Conservation (phyloP, 2,888 invertebrate genomes). For the Xestia rhomboidea region DNA sequence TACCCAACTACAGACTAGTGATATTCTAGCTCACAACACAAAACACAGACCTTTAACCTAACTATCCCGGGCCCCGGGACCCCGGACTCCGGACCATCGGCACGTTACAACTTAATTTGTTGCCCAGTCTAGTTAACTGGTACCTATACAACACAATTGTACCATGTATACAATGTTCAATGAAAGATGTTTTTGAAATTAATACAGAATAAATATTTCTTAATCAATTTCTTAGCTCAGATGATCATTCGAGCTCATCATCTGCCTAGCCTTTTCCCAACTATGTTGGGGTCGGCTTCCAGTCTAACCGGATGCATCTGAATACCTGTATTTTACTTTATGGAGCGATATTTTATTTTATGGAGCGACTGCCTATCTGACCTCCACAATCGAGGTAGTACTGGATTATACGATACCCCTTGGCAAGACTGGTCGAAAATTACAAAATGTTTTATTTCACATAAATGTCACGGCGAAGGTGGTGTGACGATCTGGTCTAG, state of each 20-base stretch:
- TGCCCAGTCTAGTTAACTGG: constrained; percentile 12
- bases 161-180: neutral
- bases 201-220: neutral
- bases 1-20: constrained; percentile 7
- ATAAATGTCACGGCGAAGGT: no score
- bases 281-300: no score
- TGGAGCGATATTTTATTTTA: no score
- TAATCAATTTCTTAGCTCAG: neutral
- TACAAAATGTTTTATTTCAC: no score
- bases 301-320: no score
- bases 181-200: neutral
- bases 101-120: constrained; percentile 32
- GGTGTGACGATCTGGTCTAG: no score
- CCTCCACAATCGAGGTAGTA: no score
- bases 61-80: neutral
- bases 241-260: neutral
- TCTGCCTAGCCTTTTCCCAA: no score
- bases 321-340: no score
- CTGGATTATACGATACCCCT: no score
- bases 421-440: no score
- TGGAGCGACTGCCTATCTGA: no score
- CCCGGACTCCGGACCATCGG: neutral
- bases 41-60: constrained; percentile 16
- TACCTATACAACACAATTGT: neutral
- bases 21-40: constrained; percentile 22